A percentile compares a stretch with the other conserved stretches of the same genome.
Conservation (phyloP, 2,797 vertebrate genomes). For the Cirrhinus molitorella region DNA sequence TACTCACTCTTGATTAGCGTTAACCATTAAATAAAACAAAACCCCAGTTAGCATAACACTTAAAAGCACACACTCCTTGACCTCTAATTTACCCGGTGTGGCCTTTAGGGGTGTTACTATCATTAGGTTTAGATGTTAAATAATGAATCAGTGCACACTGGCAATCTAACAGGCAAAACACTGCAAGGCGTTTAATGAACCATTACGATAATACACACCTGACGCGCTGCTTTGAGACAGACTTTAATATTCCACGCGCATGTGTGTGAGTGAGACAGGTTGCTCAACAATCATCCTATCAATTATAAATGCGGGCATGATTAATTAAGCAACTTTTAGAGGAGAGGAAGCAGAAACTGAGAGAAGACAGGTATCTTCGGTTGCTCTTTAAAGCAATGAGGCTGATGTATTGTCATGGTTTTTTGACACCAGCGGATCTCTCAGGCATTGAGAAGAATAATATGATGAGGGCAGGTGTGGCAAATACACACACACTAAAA, state of each 20-base stretch:
- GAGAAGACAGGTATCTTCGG: not conserved
- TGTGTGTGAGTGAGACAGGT: constrained; percentile 13
- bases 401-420: not conserved
- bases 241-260: constrained; percentile 29
- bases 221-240: constrained; percentile 9
- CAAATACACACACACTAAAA: not conserved
- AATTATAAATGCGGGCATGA: constrained; percentile 32
- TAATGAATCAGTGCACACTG: constrained; percentile 22
- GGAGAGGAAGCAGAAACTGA: not conserved
- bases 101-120: constrained; percentile 27
- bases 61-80: constrained; percentile 3
- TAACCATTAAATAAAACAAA: not conserved
- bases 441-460: not conserved
- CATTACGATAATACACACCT: constrained; percentile 30
- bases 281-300: constrained; percentile 13
- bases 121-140: constrained; percentile 34
- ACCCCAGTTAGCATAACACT: not conserved
- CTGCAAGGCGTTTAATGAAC: constrained; percentile 20
- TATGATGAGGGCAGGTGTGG: not conserved
- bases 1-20: not conserved
- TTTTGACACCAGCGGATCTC: constrained; percentile 2
- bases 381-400: not conserved
- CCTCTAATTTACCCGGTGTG: not conserved
- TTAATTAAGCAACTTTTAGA: constrained; percentile 14
- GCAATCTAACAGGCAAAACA: constrained; percentile 16